These are phyloP conservation scores for Serrognathus titanus DNA, from an alignment of 2,888 invertebrate species.

Conservation along the genomic window DNA sequence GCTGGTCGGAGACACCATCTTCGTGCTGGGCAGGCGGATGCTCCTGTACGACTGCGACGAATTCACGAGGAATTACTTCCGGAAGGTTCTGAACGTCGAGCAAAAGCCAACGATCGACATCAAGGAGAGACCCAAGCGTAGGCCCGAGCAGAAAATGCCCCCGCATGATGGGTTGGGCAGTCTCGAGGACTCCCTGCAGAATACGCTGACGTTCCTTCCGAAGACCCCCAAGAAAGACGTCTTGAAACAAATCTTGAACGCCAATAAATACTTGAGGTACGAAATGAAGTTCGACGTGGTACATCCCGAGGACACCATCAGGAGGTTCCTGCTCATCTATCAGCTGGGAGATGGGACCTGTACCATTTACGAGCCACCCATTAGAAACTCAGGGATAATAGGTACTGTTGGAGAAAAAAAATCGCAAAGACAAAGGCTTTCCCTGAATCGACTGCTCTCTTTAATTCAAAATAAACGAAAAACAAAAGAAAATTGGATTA, in stretches of 20 bases:
- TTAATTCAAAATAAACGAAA: too few species aligned
- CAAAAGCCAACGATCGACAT: constrained; percentile 46
- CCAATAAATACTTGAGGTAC: constrained; percentile 60
- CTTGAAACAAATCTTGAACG: constrained; percentile 71
- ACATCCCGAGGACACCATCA: constrained; percentile 72
- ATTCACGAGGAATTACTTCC: constrained; percentile 73
- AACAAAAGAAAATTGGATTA: too few species aligned
- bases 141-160: constrained; percentile 46
- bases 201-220: constrained; percentile 66
- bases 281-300: constrained; percentile 73
- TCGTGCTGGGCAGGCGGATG: constrained; percentile 67
- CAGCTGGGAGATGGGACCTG: constrained; percentile 72
- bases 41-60: constrained; percentile 75
- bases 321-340: constrained; percentile 74
- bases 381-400: constrained; percentile 70
- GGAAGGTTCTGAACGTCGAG: constrained; percentile 47
- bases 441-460: too few species aligned
- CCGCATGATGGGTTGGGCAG: constrained; percentile 75
- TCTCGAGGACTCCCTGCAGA: constrained; percentile 73
- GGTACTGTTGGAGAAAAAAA: too few species aligned
- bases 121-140: constrained; percentile 30
- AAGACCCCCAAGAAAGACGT: constrained; percentile 73
- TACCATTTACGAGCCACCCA: constrained; percentile 68
- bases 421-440: too few species aligned
- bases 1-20: constrained; percentile 67